Percentiles rank a stretch among this genome's conserved stretches.
Evolutionary conservation across 2,113 vertebrate genomes (phyloP).

Genomic region (Halichoerus grypus): DNA sequence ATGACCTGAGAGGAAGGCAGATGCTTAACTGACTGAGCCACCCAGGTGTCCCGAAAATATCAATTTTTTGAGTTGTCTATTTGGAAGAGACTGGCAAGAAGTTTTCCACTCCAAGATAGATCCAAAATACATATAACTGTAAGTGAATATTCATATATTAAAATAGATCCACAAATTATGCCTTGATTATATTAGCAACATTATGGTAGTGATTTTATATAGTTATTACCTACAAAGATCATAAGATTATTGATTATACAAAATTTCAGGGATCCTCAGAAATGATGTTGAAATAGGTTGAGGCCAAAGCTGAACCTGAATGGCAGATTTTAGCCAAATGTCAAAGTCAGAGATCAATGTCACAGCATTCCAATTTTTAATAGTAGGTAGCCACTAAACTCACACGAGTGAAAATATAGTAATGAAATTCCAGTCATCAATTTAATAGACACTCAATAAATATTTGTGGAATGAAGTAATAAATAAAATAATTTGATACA

Average conservation of each 20-base stretch:
- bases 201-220: not conserved
- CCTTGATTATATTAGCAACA: not conserved
- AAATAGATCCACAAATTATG: not conserved
- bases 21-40: not conserved
- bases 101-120: not conserved
- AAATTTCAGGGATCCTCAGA: not conserved
- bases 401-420: not conserved
- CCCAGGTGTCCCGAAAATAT: not conserved
- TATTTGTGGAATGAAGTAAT: not conserved
- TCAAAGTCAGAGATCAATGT: constrained; percentile 13
- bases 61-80: not conserved
- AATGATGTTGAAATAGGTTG: constrained; percentile 30
- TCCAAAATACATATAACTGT: not conserved
- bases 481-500: not conserved
- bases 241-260: not conserved
- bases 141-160: not conserved
- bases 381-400: not conserved
- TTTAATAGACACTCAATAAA: not conserved
- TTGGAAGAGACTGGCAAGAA: not conserved
- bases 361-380: not conserved
- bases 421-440: not conserved
- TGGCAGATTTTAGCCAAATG: not conserved
- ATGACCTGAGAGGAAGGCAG: not conserved
- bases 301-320: not conserved
- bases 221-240: not conserved